phyloP scores from a whole-genome alignment of 1,140 invertebrate species.

The Aphaenogaster floridana region DNA sequence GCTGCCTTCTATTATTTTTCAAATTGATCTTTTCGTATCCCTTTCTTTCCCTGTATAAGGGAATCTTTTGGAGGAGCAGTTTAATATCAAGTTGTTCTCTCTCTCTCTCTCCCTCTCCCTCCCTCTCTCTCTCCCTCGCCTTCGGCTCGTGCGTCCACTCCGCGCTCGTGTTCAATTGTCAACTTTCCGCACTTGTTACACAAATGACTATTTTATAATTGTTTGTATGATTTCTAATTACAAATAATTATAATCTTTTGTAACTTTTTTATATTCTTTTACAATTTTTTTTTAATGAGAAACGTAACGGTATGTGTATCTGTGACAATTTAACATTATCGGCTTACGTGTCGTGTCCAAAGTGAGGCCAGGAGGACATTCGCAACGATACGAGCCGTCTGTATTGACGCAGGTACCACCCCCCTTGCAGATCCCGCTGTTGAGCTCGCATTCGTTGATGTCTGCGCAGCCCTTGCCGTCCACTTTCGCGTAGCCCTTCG shows the following conservation, averaged over 20 bases:
- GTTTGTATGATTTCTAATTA: background rate
- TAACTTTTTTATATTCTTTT: background rate
- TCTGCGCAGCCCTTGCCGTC: constrained; percentile 93
- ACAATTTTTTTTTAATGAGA: background rate
- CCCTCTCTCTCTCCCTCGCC: too few species aligned
- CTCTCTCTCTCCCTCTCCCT: too few species aligned
- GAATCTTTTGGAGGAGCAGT: too few species aligned
- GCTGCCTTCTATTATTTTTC: too few species aligned
- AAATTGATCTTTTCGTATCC: too few species aligned
- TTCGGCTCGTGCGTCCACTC: too few species aligned
- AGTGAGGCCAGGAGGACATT: constrained; percentile 90
- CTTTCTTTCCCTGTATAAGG: too few species aligned
- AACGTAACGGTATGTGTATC: background rate
- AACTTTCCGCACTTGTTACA: too few species aligned
- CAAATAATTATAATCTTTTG: background rate
- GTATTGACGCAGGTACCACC: constrained; percentile 90
- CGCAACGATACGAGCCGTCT: constrained; percentile 92
- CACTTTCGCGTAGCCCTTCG: constrained; percentile 92
- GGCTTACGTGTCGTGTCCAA: constrained; percentile 89
- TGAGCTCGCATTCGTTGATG: constrained; percentile 92
- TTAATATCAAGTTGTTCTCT: too few species aligned
- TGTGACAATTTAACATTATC: too few species aligned
- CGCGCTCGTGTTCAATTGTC: too few species aligned
- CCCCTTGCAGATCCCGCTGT: constrained; percentile 88
- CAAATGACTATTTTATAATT: too few species aligned